Base-by-base conservation (phyloP, 37 sponge, comb jelly and placozoan species). In the Oscarella lobularis region DNA sequence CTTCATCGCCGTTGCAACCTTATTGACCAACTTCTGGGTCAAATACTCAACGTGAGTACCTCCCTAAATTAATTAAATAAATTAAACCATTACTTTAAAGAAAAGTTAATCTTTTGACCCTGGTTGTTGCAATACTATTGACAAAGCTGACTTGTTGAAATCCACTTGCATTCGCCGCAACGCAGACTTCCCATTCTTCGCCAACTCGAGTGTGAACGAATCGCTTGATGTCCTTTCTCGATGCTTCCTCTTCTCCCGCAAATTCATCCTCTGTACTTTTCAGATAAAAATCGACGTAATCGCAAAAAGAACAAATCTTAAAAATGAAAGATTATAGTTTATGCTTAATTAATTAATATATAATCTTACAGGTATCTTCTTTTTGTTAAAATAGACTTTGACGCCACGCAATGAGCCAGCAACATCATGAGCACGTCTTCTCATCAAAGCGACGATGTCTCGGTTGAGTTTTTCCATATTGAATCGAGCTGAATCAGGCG, bases 111-210 rank as follows among this genome's bases (percentile, higher is more conserved):
- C 27, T 27, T 54, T 54, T 54, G 27, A 54, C 65, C 65, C 27
- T 54, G 27, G 65, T 54, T 27, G 65, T 54, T 27, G 65, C 65
- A 27, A 54, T 54, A 27, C 65, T 54, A 54, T 54, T 54, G 65
- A 54, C 65, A 27, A 54, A 54, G 65, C 65, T 54, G 27, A 27
- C 65, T 54, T 54, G 65, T 27, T 54, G 65, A 54, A 54, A 54
- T 27, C 65, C 65, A 27, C 65, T 54, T 27, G 27, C 65, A 54
- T 27, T 54, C 27, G 65, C 65, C 27, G 65, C 27, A 27, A 54
- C 27, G 65, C 65, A 54, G n/a, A 54, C 65, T 54, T 54, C 65
- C 65, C 65, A 54, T n/a, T n/a, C n/a, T n/a, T n/a, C n/a, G n/a
- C n/a, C n/a, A n/a, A n/a, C n/a, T 27, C 65, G 65, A 54, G 27